Percentiles rank a stretch among this genome's conserved stretches.
These are phyloP conservation scores for Lysandra coridon DNA, from an alignment of 2,888 invertebrate genomes.

Conservation along the genomic window DNA sequence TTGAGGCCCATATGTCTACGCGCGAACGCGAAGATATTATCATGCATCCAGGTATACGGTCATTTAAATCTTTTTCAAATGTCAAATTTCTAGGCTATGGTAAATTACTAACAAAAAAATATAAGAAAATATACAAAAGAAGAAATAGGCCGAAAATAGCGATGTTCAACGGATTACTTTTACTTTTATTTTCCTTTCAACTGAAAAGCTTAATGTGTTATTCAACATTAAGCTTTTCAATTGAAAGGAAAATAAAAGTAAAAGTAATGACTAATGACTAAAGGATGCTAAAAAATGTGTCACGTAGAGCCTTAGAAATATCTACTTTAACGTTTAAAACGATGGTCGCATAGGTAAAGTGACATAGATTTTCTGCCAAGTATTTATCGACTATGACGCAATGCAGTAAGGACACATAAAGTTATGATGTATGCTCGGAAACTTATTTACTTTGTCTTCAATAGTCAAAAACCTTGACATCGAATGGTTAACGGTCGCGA, in stretches of 20 bases:
- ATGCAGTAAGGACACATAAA: slow-evolving; percentile 43
- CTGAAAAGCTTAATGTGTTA: no score
- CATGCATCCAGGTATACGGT: no score
- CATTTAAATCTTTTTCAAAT: no score
- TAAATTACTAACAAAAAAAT: no score
- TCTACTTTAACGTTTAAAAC: not conserved
- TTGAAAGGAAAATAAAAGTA: not conserved
- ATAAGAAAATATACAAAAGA: no score
- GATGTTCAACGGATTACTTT: no score
- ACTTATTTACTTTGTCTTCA: slow-evolving; percentile 50
- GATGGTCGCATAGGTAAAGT: slow-evolving; percentile 42
- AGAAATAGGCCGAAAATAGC: not conserved
- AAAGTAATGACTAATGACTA: not conserved
- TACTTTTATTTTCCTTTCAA: no score
- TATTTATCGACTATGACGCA: slow-evolving; percentile 42
- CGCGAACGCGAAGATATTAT: no score
- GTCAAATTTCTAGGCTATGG: no score
- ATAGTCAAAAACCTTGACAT: slow-evolving; percentile 52
- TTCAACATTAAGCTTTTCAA: no score
- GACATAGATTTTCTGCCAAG: slow-evolving; percentile 47
- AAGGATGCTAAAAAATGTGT: not conserved
- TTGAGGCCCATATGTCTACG: no score
- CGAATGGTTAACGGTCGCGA: slow-evolving; percentile 32
- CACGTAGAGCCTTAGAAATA: not conserved
- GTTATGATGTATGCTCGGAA: slow-evolving; percentile 40